A percentile compares a stretch with the other conserved stretches of the same genome.
Evolutionary conservation across 2,888 invertebrate species (phyloP).

Genomic region (Glaucopsyche alexis): DNA sequence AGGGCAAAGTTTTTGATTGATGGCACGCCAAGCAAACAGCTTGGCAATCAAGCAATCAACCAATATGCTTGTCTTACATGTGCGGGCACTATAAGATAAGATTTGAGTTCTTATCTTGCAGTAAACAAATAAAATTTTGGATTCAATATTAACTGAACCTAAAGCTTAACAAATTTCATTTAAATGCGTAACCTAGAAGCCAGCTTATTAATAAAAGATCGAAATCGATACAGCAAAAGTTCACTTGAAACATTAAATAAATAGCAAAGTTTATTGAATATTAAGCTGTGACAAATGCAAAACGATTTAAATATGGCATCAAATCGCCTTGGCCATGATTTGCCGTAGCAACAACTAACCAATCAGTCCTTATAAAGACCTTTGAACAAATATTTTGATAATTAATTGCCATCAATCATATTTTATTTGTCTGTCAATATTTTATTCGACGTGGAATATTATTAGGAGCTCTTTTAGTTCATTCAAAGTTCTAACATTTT

Average conservation of each 20-base stretch:
- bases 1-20: background rate
- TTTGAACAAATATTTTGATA: background rate
- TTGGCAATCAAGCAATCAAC: background rate
- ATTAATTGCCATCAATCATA: slow-evolving; percentile 7
- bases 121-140: too few relatives aligned
- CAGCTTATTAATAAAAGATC: background rate
- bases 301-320: background rate
- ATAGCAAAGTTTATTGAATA: background rate
- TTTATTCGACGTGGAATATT: background rate
- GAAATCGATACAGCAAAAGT: background rate
- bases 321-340: background rate
- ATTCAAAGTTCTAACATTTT: too few relatives aligned
- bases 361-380: background rate
- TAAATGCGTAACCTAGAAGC: background rate
- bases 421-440: background rate
- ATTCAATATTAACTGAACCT: too few relatives aligned
- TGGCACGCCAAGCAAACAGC: background rate
- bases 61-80: background rate
- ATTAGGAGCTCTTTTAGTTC: too few relatives aligned
- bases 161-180: too few relatives aligned
- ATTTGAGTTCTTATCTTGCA: too few relatives aligned
- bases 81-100: too few relatives aligned
- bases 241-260: background rate
- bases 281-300: background rate
- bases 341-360: background rate